Percentiles rank a stretch among this genome's conserved stretches.
These are phyloP conservation scores for Pristionchus exspectatus DNA, from an alignment of 2,888 invertebrate genomes.

Conservation along the genomic window DNA sequence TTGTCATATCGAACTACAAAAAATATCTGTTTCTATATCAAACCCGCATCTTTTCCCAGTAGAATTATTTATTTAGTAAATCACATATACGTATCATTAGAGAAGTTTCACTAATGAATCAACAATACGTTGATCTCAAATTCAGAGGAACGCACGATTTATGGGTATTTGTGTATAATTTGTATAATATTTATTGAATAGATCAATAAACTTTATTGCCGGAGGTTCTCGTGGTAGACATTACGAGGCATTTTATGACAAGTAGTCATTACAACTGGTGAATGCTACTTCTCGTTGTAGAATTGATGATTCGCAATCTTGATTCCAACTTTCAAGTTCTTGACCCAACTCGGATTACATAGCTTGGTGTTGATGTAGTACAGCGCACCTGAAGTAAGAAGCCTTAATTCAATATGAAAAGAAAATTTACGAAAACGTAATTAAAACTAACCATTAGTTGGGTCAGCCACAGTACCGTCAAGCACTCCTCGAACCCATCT, in stretches of 20 bases:
- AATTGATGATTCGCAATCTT: slow-evolving; percentile 27
- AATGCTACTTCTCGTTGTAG: not conserved
- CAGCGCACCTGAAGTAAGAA: not conserved
- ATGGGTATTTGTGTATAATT: not conserved
- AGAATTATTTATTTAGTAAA: not conserved
- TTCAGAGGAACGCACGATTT: not conserved
- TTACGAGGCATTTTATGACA: not conserved
- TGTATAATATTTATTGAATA: not conserved
- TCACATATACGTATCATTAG: not conserved
- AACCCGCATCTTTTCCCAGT: not conserved
- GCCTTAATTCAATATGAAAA: too few species aligned
- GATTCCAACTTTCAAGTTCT: not conserved
- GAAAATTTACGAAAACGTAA: not conserved
- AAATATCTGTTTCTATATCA: slow-evolving; percentile 4
- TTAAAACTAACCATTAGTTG: not conserved
- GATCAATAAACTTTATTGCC: not conserved
- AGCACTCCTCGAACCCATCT: not conserved
- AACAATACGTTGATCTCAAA: slow-evolving; percentile 21
- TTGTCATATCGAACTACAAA: not conserved
- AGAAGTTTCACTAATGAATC: slow-evolving; percentile 15
- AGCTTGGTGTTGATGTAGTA: not conserved
- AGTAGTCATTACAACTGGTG: not conserved
- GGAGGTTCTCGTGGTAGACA: not conserved
- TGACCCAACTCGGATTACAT: not conserved
- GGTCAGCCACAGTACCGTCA: not conserved